Percentiles rank a stretch among this genome's conserved stretches.
Evolutionary conservation across 2,113 vertebrate species (phyloP).

Genomic region (Scolopax mira): DNA sequence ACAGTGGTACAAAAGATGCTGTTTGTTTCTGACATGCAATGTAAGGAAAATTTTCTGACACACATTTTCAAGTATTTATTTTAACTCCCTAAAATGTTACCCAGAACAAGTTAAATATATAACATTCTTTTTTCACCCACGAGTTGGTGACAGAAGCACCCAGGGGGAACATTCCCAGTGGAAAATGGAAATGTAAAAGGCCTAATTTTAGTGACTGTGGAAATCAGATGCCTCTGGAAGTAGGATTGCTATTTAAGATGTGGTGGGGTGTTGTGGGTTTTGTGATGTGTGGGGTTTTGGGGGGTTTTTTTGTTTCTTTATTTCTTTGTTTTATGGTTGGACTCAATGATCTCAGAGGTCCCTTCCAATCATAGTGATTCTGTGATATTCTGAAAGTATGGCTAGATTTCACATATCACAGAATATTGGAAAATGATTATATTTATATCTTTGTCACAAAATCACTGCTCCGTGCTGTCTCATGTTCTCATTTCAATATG

Average conservation of each 20-base stretch:
- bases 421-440: not conserved
- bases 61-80: not conserved
- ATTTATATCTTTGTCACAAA: not conserved
- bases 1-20: not conserved
- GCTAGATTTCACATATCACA: not conserved
- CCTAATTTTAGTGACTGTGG: not conserved
- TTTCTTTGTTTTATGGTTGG: too few relatives aligned
- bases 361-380: too few relatives aligned
- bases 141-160: not conserved
- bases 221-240: not conserved
- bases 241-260: not conserved
- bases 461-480: not conserved
- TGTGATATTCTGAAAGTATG: not conserved
- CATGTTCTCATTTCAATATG: not conserved
- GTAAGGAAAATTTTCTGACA: not conserved
- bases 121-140: not conserved
- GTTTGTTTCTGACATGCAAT: not conserved
- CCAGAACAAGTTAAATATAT: not conserved
- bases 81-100: not conserved
- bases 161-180: not conserved
- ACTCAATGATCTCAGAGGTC: too few relatives aligned
- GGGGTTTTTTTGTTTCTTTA: too few relatives aligned
- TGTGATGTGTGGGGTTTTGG: too few relatives aligned
- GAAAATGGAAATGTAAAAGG: not conserved
- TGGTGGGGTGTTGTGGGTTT: too few relatives aligned